Evolutionary conservation across 2,113 vertebrate genomes (phyloP).

Genomic region (Passer domesticus): DNA sequence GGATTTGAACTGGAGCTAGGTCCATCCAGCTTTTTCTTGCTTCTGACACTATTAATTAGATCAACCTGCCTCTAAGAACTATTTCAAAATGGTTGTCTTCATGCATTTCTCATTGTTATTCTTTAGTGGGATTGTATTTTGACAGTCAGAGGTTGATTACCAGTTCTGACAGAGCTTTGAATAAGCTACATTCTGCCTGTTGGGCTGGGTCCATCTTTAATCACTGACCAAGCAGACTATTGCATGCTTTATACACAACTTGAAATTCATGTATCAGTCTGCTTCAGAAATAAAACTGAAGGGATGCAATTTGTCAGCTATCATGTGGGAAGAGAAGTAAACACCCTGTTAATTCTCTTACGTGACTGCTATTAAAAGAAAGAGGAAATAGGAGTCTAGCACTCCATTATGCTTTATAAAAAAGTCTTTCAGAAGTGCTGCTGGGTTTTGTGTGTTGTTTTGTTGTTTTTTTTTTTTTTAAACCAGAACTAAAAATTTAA

Average conservation of each 20-base stretch:
- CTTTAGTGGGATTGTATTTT: slow-evolving; percentile 56
- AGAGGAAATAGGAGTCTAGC: slow-evolving; percentile 49
- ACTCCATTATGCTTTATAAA: slow-evolving; percentile 8
- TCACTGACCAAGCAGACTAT: slow-evolving; percentile 39
- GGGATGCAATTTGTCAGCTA: slow-evolving; percentile 50
- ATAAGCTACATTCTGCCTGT: slow-evolving; percentile 40
- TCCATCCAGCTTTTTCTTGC: slow-evolving; percentile 57
- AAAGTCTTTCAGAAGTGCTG: background rate
- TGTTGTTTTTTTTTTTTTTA: background rate
- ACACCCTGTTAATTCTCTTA: slow-evolving; percentile 53
- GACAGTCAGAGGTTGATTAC: slow-evolving; percentile 65
- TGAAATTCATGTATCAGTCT: slow-evolving; percentile 39
- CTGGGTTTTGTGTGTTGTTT: background rate
- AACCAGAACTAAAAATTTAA: background rate
- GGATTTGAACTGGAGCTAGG: slow-evolving; percentile 35
- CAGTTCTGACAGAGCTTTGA: slow-evolving; percentile 46
- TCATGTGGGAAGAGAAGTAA: slow-evolving; percentile 53
- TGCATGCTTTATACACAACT: background rate
- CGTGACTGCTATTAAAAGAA: slow-evolving; percentile 59
- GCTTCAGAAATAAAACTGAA: slow-evolving; percentile 43
- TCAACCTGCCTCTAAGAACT: slow-evolving; percentile 48
- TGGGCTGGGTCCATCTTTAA: slow-evolving; percentile 53
- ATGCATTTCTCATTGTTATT: slow-evolving; percentile 36
- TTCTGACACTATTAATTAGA: slow-evolving; percentile 70
- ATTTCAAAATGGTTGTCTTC: slow-evolving; percentile 45